Conservation (phyloP, 2,888 invertebrate genomes). For the Suillia variegata region DNA sequence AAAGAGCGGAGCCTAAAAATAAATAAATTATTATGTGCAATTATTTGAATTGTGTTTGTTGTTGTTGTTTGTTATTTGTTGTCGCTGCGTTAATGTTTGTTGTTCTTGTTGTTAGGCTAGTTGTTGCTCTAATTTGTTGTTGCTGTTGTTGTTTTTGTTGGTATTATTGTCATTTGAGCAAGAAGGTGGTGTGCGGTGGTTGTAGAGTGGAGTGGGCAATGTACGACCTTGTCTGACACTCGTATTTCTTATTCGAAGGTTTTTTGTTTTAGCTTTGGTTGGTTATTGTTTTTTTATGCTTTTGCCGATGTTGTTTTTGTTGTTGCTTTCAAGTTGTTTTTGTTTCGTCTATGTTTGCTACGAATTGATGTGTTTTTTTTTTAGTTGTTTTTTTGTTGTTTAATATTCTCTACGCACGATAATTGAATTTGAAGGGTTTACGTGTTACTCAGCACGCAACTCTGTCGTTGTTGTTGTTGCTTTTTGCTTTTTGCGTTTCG, state of each 20-base stretch:
- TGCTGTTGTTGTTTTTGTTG: background rate
- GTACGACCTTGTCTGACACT: slow-evolving; percentile 1
- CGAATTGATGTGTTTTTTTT: background rate
- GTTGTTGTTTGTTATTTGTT: too few relatives aligned
- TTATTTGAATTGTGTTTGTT: too few relatives aligned
- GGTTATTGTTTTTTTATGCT: background rate
- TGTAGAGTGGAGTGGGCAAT: background rate
- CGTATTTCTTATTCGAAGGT: background rate
- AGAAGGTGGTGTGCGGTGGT: background rate
- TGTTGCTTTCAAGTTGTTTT: background rate
- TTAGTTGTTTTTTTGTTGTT: background rate
- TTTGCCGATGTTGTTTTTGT: background rate
- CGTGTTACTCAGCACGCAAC: background rate
- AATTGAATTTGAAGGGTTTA: background rate
- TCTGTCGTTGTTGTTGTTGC: too few relatives aligned
- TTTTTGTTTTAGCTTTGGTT: background rate
- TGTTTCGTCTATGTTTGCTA: background rate
- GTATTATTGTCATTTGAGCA: background rate
- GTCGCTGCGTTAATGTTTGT: background rate
- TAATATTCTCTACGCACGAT: too few relatives aligned
- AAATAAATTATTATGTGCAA: too few relatives aligned
- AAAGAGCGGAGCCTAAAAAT: too few relatives aligned
- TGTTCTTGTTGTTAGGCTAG: too few relatives aligned
- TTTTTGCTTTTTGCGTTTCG: too few relatives aligned
- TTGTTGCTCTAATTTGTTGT: background rate